Base-by-base conservation (phyloP, 2,797 vertebrate species). In the Hipposideros larvatus region DNA sequence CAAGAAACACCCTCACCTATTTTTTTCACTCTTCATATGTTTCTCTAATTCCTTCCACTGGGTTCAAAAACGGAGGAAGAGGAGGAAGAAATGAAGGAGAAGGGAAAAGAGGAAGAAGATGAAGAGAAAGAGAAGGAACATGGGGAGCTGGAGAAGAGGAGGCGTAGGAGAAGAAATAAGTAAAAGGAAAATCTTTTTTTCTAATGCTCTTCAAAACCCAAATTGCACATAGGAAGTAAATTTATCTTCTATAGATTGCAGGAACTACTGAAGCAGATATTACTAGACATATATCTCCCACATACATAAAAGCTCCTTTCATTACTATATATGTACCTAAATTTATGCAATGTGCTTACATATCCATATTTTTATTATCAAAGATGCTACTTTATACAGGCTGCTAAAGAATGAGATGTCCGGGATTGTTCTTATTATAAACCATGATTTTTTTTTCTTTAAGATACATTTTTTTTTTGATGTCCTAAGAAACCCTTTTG, bases 401-500 rank as follows among this genome's bases (percentile, higher is more conserved):
- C 4, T 84, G 24, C 6, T 89, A 59, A 74, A 53, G 5, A n/a
- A 73, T 82, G 31, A 75, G 28, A 80, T 82, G 11, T 48, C 28
- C 51, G 92, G 24, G 95, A 51, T 43, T 86, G 16, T 41, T 70
- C 26, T 83, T 90, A 70, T 79, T 63, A 6, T 80, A 87, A 53
- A 96, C 63, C 34, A 83, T 66, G 31, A 70, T 34, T 15, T 89
- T n/a, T 46, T 48, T 78, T 51, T 83, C 28, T 41, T 68, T 71
- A 78, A 34, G 11, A 77, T 77, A 78, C 11, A 53, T 19, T 53
- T 65, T 66, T 57, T 93, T 65, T 73, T 78, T 96, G 65, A 88
- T 61, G 10, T 55, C 66, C 88, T 96, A 91, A 87, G 71, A 93
- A 96, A 96, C 41, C 21, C 55, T 96, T 96, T 90, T 93, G 55